phyloP scores from a whole-genome alignment of 2,113 vertebrate species.

The Misgurnus mizolepis region DNA sequence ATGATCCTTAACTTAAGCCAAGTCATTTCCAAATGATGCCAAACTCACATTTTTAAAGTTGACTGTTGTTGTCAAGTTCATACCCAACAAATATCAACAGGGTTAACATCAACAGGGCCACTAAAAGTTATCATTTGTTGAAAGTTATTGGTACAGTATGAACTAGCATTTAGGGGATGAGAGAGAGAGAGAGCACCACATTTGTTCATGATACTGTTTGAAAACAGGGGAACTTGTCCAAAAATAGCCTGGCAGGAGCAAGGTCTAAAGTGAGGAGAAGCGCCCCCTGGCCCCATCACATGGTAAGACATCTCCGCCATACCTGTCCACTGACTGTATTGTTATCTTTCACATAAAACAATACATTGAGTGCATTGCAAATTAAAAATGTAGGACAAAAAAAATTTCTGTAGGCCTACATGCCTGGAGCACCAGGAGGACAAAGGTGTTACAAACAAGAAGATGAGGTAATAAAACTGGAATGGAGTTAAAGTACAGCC shows the following conservation, averaged over 20 bases:
- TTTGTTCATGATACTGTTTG: conserved; percentile 5
- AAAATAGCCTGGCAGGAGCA: conserved; percentile 52
- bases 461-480: conserved; percentile 59
- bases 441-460: conserved; percentile 51
- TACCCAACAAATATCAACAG: neutral
- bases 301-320: conserved; percentile 59
- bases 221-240: conserved; percentile 34
- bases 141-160: too few relatives aligned
- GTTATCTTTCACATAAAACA: neutral
- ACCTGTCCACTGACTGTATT: neutral
- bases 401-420: conserved; percentile 57
- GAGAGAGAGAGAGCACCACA: neutral
- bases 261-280: conserved; percentile 65
- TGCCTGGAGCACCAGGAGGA: conserved; percentile 69
- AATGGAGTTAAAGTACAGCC: neutral
- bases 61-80: neutral
- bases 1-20: too few relatives aligned
- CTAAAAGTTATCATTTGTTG: neutral
- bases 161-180: neutral
- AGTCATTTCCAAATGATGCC: too few relatives aligned
- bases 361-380: neutral
- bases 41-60: too few relatives aligned
- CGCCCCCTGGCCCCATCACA: conserved; percentile 50
- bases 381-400: neutral
- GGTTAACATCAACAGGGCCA: neutral